Percentiles rank a stretch among this genome's conserved stretches.
Evolutionary conservation across 1,140 invertebrate genomes (phyloP).

Genomic region (Thalassaphorura encarpata): DNA sequence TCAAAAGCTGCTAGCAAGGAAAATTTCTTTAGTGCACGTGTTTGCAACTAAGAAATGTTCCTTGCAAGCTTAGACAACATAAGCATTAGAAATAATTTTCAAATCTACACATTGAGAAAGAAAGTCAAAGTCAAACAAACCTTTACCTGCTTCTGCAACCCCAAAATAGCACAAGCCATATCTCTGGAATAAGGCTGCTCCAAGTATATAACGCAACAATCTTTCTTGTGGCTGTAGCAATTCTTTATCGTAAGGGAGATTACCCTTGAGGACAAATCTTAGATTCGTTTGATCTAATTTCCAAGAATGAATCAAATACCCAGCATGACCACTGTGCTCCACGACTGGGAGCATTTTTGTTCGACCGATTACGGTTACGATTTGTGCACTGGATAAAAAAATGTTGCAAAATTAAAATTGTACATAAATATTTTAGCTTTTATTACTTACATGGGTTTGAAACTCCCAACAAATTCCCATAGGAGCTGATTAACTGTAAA

Average conservation of each 20-base stretch:
- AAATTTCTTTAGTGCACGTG: too few species aligned
- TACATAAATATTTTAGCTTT: too few species aligned
- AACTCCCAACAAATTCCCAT: constrained; percentile 82
- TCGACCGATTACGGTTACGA: constrained; percentile 86
- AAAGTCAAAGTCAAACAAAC: constrained; percentile 2
- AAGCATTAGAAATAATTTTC: too few species aligned
- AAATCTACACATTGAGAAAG: neutral
- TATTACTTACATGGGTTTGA: constrained; percentile 69
- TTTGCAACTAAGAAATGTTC: too few species aligned
- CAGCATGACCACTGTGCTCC: constrained; percentile 79
- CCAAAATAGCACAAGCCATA: constrained; percentile 90
- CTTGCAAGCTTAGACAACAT: too few species aligned
- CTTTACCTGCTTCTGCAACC: constrained; percentile 76
- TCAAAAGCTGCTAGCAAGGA: neutral
- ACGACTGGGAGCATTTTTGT: constrained; percentile 85
- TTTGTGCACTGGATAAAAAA: too few species aligned
- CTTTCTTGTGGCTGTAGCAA: constrained; percentile 79
- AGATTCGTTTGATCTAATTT: constrained; percentile 74
- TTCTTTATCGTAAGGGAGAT: constrained; percentile 81
- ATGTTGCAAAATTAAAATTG: too few species aligned
- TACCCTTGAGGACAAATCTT: constrained; percentile 81
- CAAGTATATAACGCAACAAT: constrained; percentile 76
- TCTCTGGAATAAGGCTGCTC: constrained; percentile 92
- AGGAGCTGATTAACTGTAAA: constrained; percentile 74
- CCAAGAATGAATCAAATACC: constrained; percentile 83